Percentiles rank a stretch among this genome's conserved stretches.
Conservation (phyloP, 2,113 vertebrate species). For the Ibidorhyncha struthersii region DNA sequence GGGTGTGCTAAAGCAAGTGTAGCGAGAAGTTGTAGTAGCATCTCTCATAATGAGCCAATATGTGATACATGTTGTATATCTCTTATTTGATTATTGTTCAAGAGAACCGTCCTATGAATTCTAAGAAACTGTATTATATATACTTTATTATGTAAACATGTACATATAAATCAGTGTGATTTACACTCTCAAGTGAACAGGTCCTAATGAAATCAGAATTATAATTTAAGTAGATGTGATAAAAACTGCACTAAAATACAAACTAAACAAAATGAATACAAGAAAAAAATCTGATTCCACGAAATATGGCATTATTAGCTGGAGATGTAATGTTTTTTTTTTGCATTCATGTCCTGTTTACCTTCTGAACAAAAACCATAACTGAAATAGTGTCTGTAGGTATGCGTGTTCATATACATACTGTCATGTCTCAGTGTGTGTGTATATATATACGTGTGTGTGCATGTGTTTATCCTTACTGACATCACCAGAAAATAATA, state of each 20-base stretch:
- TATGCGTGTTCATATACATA: too few species aligned
- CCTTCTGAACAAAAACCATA: not conserved
- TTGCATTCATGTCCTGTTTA: not conserved
- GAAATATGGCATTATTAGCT: not conserved
- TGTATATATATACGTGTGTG: not conserved
- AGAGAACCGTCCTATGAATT: not conserved
- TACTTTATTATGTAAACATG: not conserved
- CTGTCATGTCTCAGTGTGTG: too few species aligned
- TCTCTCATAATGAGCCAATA: not conserved
- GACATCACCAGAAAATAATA: not conserved
- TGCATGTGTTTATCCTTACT: not conserved
- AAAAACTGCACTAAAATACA: not conserved
- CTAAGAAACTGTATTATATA: not conserved
- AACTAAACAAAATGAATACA: not conserved
- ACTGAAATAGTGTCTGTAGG: too few species aligned
- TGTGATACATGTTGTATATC: not conserved
- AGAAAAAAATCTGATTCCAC: not conserved
- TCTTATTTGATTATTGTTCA: not conserved
- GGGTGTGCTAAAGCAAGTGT: not conserved
- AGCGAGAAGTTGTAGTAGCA: not conserved
- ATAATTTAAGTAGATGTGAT: not conserved
- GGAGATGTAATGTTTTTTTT: not conserved
- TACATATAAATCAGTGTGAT: not conserved
- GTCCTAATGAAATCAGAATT: not conserved
- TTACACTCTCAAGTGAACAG: not conserved